Evolutionary conservation across 2,113 vertebrate genomes (phyloP).

Genomic region (Chaetura pelagica): DNA sequence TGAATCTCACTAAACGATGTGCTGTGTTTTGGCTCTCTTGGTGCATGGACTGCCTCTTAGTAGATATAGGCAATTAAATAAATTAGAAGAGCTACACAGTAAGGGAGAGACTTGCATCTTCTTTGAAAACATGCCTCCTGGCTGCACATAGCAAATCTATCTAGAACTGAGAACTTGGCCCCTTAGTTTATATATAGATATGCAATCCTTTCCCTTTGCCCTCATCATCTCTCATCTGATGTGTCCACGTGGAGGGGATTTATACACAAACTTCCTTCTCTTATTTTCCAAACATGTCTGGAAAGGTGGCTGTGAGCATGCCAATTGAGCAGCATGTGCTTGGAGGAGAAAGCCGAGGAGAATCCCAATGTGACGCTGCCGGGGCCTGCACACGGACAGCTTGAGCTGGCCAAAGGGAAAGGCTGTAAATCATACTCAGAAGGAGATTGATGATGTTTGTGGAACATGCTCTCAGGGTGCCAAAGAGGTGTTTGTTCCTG

Average conservation of each 20-base stretch:
- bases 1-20: neutral
- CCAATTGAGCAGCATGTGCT: neutral
- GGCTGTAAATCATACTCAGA: slow-evolving; percentile 79
- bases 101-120: neutral
- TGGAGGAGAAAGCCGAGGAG: slow-evolving; percentile 62
- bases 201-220: neutral
- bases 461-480: slow-evolving; percentile 75
- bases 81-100: neutral
- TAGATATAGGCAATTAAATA: neutral
- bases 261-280: neutral
- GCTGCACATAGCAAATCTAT: neutral
- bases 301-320: neutral
- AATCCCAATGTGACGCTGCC: slow-evolving; percentile 67
- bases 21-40: neutral
- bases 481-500: slow-evolving; percentile 80
- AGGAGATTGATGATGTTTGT: slow-evolving; percentile 82
- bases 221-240: neutral
- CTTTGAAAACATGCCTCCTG: neutral
- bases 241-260: neutral
- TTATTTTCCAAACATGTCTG: neutral
- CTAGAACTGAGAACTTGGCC: neutral
- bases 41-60: neutral
- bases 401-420: slow-evolving; percentile 61
- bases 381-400: slow-evolving; percentile 54
- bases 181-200: neutral